Base-by-base conservation (phyloP, 1,140 invertebrate genomes). In the Galleria mellonella region DNA sequence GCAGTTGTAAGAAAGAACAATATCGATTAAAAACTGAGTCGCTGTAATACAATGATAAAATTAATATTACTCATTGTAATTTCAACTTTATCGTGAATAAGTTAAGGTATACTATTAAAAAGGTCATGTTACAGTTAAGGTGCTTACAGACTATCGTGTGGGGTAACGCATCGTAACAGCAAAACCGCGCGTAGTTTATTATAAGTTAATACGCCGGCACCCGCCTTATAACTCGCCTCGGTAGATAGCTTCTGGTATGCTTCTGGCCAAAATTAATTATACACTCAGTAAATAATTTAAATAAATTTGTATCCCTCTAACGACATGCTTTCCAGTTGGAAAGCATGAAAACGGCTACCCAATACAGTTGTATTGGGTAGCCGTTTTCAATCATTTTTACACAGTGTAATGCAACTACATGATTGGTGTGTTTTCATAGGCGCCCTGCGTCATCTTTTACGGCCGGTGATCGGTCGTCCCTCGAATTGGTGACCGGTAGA, bases 201-300 rank as follows among this genome's bases (percentile, higher is more conserved):
- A 81, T 77, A 77, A 77, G 74, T 77, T 81, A 81, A 81, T 81
- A 77, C 71, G 71, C 57, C n/a, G 60, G 52, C 55, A 64, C 66
- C 59, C 62, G 62, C 66, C 69, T 61, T 58, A 23, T 23, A 61
- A 46, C 32, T 13, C 31, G 17, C 8, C 17, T 29, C 28, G 33
- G 30, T 54, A 49, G 51, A 62, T 62, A 62, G 42, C 60, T 59
- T 39, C 31, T 39, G 14, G 32, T 63, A 49, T 52, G 60, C 11
- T 38, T n/a, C 1, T 0, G 43, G 38, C 36, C 47, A 53, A 54
- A 9, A 43, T 12, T 10, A 39, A 14, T 12, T 15, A 29, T 41
- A 10, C 14, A n/a, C 27, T 23, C 17, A 23, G 2, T 23, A n/a
- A n/a, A n/a, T n/a, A n/a, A n/a, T n/a, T n/a, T n/a, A n/a, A n/a